Conservation (phyloP, 2,113 vertebrate genomes). For the Barnardius zonarius region DNA sequence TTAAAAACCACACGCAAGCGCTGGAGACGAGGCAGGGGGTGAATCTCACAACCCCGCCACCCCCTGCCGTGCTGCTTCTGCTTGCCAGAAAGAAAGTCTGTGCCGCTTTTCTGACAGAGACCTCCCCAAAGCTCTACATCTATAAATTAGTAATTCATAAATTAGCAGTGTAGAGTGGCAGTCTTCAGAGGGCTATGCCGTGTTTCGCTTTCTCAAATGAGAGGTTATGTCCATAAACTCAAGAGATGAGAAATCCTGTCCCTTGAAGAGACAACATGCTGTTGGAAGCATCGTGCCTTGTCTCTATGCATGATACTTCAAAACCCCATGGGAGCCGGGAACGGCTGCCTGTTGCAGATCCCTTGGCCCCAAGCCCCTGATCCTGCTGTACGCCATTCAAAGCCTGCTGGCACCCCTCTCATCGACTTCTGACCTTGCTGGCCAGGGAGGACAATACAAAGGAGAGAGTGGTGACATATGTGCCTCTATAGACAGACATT, state of each 20-base stretch:
- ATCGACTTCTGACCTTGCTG: conserved; percentile 27
- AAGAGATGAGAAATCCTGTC: conserved; percentile 13
- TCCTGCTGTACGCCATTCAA: not conserved
- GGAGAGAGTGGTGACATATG: conserved; percentile 29
- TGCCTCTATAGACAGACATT: not conserved
- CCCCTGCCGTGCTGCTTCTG: not conserved
- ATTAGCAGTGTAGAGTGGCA: conserved; percentile 46
- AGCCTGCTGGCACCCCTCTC: not conserved
- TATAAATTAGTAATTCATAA: conserved; percentile 54
- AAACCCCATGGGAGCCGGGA: not conserved
- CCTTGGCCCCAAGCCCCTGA: not conserved
- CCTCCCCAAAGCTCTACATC: not conserved
- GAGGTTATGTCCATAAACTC: not conserved
- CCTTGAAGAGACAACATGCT: not conserved
- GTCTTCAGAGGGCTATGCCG: not conserved
- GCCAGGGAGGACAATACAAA: not conserved
- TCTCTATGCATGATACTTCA: fast-evolving
- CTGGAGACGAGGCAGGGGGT: not conserved
- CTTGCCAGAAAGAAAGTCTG: not conserved
- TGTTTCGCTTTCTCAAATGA: conserved; percentile 6
- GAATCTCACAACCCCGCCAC: not conserved
- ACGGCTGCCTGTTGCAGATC: not conserved
- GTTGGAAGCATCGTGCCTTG: not conserved
- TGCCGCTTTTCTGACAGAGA: not conserved
- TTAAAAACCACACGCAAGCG: not conserved